Percentiles rank a stretch among this genome's conserved stretches.
phyloP scores from a whole-genome alignment of 2,797 vertebrate species.

The Pseudopleuronectes americanus region DNA sequence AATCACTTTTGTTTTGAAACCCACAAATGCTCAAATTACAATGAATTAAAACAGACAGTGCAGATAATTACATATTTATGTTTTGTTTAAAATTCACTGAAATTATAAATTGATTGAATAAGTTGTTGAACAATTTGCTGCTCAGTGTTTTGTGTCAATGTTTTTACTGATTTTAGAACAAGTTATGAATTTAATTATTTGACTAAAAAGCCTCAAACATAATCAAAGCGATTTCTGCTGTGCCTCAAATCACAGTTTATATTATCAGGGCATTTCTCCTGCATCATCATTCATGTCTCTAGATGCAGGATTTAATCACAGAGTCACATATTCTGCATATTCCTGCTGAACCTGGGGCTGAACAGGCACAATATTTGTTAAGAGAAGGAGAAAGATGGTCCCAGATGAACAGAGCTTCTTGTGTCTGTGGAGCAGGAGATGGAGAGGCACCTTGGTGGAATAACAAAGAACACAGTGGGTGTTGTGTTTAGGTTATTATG shows the following conservation, averaged over 20 bases:
- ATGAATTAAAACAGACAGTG: neutral
- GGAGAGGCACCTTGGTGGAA: too few relatives aligned
- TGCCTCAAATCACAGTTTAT: neutral
- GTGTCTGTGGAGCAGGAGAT: neutral
- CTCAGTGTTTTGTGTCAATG: neutral
- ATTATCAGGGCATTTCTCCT: neutral
- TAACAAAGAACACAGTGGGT: too few relatives aligned
- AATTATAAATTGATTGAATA: neutral
- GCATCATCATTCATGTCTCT: neutral
- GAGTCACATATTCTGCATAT: neutral
- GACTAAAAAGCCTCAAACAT: too few relatives aligned
- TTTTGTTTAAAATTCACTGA: neutral
- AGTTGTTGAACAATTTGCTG: neutral
- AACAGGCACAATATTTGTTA: neutral
- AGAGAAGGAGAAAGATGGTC: neutral
- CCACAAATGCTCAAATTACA: neutral
- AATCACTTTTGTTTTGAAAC: neutral
- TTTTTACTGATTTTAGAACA: neutral
- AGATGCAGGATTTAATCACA: slow-evolving; percentile 1
- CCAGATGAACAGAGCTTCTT: neutral
- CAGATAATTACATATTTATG: neutral
- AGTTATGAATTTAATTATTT: neutral
- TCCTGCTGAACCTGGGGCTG: neutral
- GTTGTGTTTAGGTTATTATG: too few relatives aligned
- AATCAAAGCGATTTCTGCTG: neutral